Conservation (phyloP, 2,113 vertebrate genomes). For the Chaetura pelagica region DNA sequence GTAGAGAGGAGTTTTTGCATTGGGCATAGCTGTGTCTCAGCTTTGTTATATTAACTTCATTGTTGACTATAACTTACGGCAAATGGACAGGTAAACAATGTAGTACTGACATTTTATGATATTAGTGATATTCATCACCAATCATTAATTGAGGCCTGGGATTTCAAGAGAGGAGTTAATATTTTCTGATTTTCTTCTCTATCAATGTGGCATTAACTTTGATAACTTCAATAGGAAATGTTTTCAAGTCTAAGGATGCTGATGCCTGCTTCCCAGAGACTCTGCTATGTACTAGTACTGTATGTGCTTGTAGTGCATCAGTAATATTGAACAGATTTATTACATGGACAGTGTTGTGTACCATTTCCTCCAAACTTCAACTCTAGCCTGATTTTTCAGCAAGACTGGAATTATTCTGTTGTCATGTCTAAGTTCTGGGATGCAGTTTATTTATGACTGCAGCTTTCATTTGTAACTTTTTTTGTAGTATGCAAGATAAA, state of each 20-base stretch:
- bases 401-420: neutral
- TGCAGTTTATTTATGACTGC: neutral
- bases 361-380: neutral
- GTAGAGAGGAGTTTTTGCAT: neutral
- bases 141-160: neutral
- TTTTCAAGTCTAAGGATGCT: neutral
- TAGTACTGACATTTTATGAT: neutral
- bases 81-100: neutral
- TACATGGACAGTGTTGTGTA: neutral
- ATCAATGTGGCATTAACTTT: neutral
- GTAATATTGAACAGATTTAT: neutral
- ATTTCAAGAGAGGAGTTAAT: neutral
- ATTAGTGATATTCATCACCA: neutral
- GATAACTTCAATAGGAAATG: neutral
- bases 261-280: neutral
- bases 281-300: neutral
- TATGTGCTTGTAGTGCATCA: neutral
- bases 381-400: neutral
- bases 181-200: neutral
- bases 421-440: neutral
- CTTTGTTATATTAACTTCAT: neutral
- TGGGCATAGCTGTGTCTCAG: neutral
- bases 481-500: neutral
- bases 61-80: neutral
- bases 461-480: conserved; percentile 1